These are phyloP conservation scores for Neelides sp. DNA, from an alignment of 1,140 invertebrate species.

Conservation along the genomic window DNA sequence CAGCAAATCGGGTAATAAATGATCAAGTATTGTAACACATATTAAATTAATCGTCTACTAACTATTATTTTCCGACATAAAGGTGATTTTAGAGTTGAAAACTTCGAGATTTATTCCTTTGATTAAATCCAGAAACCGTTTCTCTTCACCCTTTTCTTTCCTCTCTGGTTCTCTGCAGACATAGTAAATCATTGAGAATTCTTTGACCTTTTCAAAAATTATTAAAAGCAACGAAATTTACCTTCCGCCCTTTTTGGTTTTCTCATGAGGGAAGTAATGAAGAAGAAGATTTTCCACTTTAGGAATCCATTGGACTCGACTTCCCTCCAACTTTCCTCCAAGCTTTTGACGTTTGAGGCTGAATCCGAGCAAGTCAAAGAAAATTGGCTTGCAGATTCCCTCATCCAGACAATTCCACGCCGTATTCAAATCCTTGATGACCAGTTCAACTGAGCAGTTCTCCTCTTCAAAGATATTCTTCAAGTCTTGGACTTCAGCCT, in stretches of 20 bases:
- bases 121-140: background rate
- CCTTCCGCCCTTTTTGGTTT: background rate
- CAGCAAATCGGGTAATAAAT: background rate
- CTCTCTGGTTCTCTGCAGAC: background rate
- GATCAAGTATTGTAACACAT: background rate
- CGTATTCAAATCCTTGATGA: conserved; percentile 22
- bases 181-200: too few relatives aligned
- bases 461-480: conserved; percentile 17
- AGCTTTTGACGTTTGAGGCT: conserved; percentile 22
- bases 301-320: conserved; percentile 27
- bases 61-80: conserved; percentile 27
- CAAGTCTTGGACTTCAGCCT: conserved; percentile 22
- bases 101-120: conserved; percentile 28
- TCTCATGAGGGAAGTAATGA: background rate
- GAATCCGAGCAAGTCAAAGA: conserved; percentile 22
- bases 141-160: background rate
- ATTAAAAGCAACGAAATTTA: background rate
- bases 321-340: conserved; percentile 25
- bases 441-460: conserved; percentile 20
- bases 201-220: too few relatives aligned
- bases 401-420: conserved; percentile 17
- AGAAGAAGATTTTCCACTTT: conserved; percentile 13
- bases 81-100: conserved; percentile 23
- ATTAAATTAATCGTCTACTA: conserved; percentile 2
- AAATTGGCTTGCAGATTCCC: conserved; percentile 16